Evolutionary conservation across 2,888 invertebrate species (phyloP).

Genomic region (Capitulum mitella): DNA sequence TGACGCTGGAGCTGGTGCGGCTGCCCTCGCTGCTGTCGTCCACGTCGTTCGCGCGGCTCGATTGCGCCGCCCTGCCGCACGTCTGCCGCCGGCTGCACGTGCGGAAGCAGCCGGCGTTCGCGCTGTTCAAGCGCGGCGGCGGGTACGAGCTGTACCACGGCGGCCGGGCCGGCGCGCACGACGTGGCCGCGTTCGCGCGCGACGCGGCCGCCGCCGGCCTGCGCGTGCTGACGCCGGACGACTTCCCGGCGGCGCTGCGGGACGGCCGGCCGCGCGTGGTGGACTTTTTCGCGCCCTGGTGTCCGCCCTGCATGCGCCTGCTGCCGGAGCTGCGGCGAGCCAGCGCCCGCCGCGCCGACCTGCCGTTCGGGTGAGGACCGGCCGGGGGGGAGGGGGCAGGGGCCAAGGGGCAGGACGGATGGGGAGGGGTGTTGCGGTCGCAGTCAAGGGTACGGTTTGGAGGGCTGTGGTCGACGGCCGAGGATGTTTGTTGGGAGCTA

Average conservation of each 20-base stretch:
- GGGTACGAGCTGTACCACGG: constrained; percentile 58
- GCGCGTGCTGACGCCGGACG: constrained; percentile 56
- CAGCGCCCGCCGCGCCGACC: constrained; percentile 43
- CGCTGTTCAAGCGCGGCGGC: constrained; percentile 63
- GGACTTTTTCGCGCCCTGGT: constrained; percentile 72
- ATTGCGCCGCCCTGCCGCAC: constrained; percentile 53
- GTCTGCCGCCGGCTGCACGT: constrained; percentile 55
- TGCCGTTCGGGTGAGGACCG: background rate
- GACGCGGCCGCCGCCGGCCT: constrained; percentile 54
- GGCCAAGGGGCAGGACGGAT: too few species aligned
- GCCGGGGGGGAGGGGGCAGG: background rate
- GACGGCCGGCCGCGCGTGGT: constrained; percentile 52
- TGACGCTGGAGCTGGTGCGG: constrained; percentile 52
- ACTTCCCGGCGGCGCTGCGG: constrained; percentile 46
- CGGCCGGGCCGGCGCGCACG: constrained; percentile 33
- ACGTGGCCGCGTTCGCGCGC: constrained; percentile 54
- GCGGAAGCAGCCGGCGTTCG: constrained; percentile 57
- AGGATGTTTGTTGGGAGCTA: too few species aligned
- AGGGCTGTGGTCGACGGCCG: too few species aligned
- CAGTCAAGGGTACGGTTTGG: too few species aligned
- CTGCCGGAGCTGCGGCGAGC: constrained; percentile 61
- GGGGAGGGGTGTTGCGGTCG: too few species aligned
- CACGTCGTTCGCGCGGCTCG: constrained; percentile 53
- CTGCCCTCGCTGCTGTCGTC: constrained; percentile 53
- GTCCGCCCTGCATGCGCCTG: constrained; percentile 63